Base-by-base conservation (phyloP, 2,888 invertebrate genomes). In the Phania funesta region DNA sequence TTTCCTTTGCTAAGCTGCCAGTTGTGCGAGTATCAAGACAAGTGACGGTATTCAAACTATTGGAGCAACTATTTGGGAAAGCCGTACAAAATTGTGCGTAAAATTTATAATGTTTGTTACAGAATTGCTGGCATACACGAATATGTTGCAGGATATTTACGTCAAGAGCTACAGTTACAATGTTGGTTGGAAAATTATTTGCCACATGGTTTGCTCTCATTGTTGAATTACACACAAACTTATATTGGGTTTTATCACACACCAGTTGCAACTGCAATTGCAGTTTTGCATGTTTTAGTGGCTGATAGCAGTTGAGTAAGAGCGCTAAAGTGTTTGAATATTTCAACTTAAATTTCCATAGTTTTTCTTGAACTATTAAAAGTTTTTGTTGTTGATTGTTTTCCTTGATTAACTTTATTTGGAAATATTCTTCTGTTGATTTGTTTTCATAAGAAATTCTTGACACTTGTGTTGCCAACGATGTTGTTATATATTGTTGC, bases 371-470 rank as follows among this genome's bases (percentile, higher is more conserved):
- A 18, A 13, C n/a, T 46, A 16, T 35, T n/a, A 32, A 32, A 18
- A 32, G 52, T n/a, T 0, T 48, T 32, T 22, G 58, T 13, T 46
- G 62, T n/a, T 50, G 62, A 50, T 62, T 67, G 50, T 75, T 64
- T 58, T 65, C 38, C 52, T 60, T 76, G 65, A 80, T 65, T 71
- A 80, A 65, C 65, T 76, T 60, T 76, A 71, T 80, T 76, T 67
- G 60, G 52, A 67, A 80, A 80, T 65, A 71, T 60, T 54, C 29
- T 38, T 44, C 35, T 41, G 24, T 56, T 68, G 67, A 41, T 68
- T 74, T 68, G 62, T 48, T 68, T 77, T 81, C 46, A 62, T 71
- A 81, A 62, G 54, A 73, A 73, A 77, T 81, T 77, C 48, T 62
- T 67, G 77, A 71, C 60, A 73, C 60, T 73, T 44, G 8, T 65